These are phyloP conservation scores for Hemitrygon akajei DNA, from an alignment of 2,797 vertebrate species.

Conservation along the genomic window DNA sequence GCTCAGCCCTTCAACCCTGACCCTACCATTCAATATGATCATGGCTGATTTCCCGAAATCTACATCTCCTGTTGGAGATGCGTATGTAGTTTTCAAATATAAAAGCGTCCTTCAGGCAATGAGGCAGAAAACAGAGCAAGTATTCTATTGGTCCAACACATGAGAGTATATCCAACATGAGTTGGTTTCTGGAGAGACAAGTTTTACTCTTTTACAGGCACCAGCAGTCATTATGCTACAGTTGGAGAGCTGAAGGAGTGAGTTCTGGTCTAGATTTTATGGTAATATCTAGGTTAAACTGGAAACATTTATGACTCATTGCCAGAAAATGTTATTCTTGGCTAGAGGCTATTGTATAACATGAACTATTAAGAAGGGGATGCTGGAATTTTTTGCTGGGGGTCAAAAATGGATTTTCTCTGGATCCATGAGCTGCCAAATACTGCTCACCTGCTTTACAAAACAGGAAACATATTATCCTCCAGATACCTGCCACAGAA, in stretches of 20 bases:
- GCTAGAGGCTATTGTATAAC: background rate
- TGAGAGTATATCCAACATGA: background rate
- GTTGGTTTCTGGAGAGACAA: background rate
- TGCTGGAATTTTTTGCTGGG: conserved; percentile 6
- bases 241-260: background rate
- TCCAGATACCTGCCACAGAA: background rate
- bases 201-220: background rate
- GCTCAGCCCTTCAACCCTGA: too few species aligned
- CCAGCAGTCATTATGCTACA: background rate
- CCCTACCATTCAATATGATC: too few species aligned
- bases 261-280: conserved; percentile 26
- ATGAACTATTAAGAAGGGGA: background rate
- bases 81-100: too few species aligned
- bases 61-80: too few species aligned
- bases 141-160: background rate
- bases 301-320: conserved; percentile 6
- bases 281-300: background rate
- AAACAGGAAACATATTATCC: conserved; percentile 29
- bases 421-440: background rate
- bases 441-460: background rate
- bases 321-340: conserved; percentile 35
- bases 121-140: background rate
- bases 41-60: too few species aligned
- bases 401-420: conserved; percentile 19
- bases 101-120: background rate